These are phyloP conservation scores for Nibea albiflora DNA, from an alignment of 2,113 vertebrate genomes.

Conservation along the genomic window DNA sequence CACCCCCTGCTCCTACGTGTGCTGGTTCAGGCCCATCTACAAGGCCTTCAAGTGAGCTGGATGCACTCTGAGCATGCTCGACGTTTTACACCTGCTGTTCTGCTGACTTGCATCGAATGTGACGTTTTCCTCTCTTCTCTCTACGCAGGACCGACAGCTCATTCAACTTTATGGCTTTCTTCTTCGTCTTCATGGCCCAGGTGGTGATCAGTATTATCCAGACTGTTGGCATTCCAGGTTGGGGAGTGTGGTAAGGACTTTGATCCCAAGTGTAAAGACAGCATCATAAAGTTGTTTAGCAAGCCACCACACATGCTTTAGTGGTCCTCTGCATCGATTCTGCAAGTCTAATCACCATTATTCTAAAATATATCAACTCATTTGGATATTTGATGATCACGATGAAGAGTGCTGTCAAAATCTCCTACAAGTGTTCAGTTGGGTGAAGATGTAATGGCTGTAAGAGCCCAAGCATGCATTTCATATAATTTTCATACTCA, in stretches of 20 bases:
- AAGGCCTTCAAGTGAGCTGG: conserved; percentile 98
- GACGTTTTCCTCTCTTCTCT: conserved; percentile 4
- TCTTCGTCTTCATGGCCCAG: conserved; percentile 99
- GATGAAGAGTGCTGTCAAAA: not conserved
- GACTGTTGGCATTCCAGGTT: conserved; percentile 95
- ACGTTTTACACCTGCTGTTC: not conserved
- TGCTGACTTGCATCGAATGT: conserved; percentile 11
- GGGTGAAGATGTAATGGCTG: not conserved
- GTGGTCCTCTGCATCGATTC: not conserved
- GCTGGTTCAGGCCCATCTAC: conserved; percentile 99
- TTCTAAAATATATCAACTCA: not conserved
- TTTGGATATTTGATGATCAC: not conserved
- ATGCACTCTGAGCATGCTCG: not conserved
- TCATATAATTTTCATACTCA: not conserved
- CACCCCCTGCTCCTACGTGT: conserved; percentile 99
- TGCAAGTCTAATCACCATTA: not conserved
- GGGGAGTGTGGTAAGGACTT: conserved; percentile 97
- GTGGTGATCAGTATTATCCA: conserved; percentile 98
- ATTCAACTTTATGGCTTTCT: conserved; percentile 99
- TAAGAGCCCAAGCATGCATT: not conserved
- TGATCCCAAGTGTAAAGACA: not conserved
- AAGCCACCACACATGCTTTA: not conserved
- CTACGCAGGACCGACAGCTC: conserved; percentile 94
- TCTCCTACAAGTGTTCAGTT: not conserved
- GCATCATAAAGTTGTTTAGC: not conserved